phyloP scores from a whole-genome alignment of 1,140 invertebrate genomes.

The Chionoecetes opilio region DNA sequence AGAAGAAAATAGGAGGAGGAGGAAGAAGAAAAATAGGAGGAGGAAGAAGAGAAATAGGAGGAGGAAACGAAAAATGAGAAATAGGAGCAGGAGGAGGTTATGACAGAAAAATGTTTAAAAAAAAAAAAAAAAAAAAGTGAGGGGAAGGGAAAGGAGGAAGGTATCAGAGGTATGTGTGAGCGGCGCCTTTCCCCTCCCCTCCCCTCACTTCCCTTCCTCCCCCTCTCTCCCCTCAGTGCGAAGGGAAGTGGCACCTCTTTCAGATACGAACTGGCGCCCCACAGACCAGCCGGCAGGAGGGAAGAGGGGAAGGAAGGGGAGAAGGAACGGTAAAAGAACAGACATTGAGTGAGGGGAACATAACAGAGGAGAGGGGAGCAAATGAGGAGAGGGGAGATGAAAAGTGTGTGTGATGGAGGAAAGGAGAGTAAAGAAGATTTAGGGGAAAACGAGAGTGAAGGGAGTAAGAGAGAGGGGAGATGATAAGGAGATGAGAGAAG shows the following conservation, averaged over 20 bases:
- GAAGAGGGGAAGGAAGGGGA: neutral
- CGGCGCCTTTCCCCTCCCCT: neutral
- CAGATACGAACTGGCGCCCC: constrained; percentile 27
- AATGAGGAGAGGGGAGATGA: too few relatives aligned
- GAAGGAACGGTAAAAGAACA: neutral
- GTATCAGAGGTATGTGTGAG: neutral
- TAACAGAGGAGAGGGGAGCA: neutral
- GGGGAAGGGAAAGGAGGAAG: neutral
- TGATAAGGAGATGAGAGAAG: neutral
- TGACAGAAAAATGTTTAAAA: neutral
- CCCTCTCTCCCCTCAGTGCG: neutral
- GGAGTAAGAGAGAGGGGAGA: neutral
- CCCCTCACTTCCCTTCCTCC: neutral
- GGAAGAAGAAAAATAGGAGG: neutral
- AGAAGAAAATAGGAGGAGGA: neutral
- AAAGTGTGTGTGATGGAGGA: too few relatives aligned
- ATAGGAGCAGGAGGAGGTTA: neutral
- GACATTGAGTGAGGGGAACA: neutral
- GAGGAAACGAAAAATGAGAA: neutral
- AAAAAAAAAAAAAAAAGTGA: neutral
- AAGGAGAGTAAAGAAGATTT: neutral
- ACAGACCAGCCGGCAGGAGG: neutral
- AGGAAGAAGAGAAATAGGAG: neutral
- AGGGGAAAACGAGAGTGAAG: neutral
- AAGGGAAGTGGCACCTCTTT: neutral